Evolutionary conservation across 2,888 invertebrate species (phyloP).

Genomic region (Drosophila villosipedis): DNA sequence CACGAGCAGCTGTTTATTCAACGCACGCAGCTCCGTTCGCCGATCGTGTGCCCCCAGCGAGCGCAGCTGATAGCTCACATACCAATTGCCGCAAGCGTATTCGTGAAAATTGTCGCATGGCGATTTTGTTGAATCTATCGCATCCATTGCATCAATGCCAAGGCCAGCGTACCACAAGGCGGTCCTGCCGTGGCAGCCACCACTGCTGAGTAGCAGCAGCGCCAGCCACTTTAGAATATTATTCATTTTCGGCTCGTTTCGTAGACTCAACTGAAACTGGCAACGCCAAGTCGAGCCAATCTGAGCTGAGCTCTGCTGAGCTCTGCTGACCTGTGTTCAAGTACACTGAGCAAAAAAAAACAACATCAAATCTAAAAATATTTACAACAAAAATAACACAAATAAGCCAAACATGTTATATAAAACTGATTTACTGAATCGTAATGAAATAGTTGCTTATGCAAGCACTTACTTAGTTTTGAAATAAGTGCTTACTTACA

Average conservation of each 20-base stretch:
- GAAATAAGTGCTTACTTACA: background rate
- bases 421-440: background rate
- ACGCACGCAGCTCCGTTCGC: slow-evolving; percentile 65
- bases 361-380: background rate
- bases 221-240: background rate
- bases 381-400: background rate
- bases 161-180: background rate
- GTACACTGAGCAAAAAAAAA: background rate
- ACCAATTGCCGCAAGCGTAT: slow-evolving; percentile 94
- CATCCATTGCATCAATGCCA: slow-evolving; percentile 15
- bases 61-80: slow-evolving; percentile 52
- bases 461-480: background rate
- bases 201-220: background rate
- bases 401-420: background rate
- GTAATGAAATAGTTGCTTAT: background rate
- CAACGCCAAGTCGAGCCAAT: background rate
- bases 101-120: slow-evolving; percentile 94
- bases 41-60: slow-evolving; percentile 70
- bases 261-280: background rate
- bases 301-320: background rate
- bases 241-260: background rate
- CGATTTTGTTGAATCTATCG: slow-evolving; percentile 85
- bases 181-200: background rate
- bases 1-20: slow-evolving; percentile 70
- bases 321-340: background rate